Percentiles rank a stretch among this genome's conserved stretches.
These are phyloP conservation scores for Pheosia tremula DNA, from an alignment of 2,888 invertebrate genomes.

Conservation along the genomic window DNA sequence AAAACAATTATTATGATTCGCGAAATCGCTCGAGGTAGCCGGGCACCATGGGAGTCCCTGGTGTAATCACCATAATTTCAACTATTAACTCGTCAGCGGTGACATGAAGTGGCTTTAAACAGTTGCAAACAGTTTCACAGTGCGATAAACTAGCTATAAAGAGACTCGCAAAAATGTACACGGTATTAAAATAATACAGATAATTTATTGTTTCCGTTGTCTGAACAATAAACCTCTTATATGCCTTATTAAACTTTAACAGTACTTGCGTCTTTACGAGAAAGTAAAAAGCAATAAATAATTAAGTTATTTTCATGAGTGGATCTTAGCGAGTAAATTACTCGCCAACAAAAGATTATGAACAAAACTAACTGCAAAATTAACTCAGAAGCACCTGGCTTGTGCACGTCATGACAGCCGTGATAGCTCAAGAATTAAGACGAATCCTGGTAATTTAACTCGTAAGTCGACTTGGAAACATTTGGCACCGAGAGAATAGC, in stretches of 20 bases:
- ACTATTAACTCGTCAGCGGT: slow-evolving; percentile 33
- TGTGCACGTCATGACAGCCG: slow-evolving; percentile 41
- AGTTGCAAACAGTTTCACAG: slow-evolving; percentile 20
- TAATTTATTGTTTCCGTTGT: slow-evolving; percentile 11
- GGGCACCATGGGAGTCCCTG: slow-evolving; percentile 18
- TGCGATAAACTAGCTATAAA: slow-evolving; percentile 24
- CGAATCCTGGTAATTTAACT: slow-evolving; percentile 56
- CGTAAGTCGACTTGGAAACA: slow-evolving; percentile 55
- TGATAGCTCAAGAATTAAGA: slow-evolving; percentile 63
- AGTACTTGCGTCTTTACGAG: slow-evolving; percentile 11
- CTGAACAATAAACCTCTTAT: slow-evolving; percentile 5
- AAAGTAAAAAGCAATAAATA: slow-evolving; percentile 25
- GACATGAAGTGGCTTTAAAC: slow-evolving; percentile 35
- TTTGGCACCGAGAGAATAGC: slow-evolving; percentile 49
- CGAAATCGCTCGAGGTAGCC: slow-evolving; percentile 26
- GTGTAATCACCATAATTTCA: slow-evolving; percentile 28
- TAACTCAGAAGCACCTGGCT: slow-evolving; percentile 50
- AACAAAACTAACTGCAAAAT: slow-evolving; percentile 43
- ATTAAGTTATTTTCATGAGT: slow-evolving; percentile 30
- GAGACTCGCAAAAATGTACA: slow-evolving; percentile 13
- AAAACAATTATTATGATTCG: slow-evolving; percentile 43
- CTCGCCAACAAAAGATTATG: slow-evolving; percentile 36
- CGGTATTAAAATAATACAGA: slow-evolving; percentile 21
- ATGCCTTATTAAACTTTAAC: slow-evolving; percentile 14
- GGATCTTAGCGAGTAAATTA: slow-evolving; percentile 39